Evolutionary conservation across 2,797 vertebrate species (phyloP).

Genomic region (Phrynocephalus vlangalii): DNA sequence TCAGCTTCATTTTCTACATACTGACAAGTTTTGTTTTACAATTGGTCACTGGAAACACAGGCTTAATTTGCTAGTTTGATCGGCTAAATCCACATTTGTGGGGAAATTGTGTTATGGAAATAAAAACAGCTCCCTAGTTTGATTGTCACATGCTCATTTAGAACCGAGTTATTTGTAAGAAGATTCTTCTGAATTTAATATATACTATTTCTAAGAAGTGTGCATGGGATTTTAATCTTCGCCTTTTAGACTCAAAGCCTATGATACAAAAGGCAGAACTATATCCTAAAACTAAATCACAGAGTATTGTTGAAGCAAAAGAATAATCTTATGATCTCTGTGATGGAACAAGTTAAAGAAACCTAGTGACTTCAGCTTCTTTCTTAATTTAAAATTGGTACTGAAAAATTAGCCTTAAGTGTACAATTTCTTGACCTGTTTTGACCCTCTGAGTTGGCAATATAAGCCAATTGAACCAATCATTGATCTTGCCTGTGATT

Average conservation of each 20-base stretch:
- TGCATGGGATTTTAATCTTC: not conserved
- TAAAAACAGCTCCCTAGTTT: not conserved
- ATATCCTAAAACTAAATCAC: not conserved
- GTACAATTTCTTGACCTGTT: conserved; percentile 2
- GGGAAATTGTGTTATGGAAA: too few species aligned
- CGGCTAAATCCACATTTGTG: too few species aligned
- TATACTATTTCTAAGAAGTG: not conserved
- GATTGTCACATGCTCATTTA: not conserved
- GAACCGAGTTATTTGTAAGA: not conserved
- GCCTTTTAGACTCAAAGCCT: not conserved
- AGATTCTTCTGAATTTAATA: not conserved
- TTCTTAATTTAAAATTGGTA: conserved; percentile 25
- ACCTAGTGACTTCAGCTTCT: not conserved
- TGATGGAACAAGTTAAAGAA: conserved; percentile 22
- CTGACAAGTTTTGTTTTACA: too few species aligned
- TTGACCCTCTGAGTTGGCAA: not conserved
- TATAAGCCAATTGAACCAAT: not conserved
- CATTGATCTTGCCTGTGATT: not conserved
- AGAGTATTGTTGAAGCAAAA: not conserved
- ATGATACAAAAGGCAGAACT: not conserved
- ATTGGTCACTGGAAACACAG: too few species aligned
- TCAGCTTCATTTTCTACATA: too few species aligned
- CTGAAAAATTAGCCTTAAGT: not conserved
- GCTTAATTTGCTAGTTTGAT: too few species aligned
- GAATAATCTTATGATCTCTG: not conserved